phyloP scores from a whole-genome alignment of 2,888 invertebrate genomes.

The Melanostoma scalare region DNA sequence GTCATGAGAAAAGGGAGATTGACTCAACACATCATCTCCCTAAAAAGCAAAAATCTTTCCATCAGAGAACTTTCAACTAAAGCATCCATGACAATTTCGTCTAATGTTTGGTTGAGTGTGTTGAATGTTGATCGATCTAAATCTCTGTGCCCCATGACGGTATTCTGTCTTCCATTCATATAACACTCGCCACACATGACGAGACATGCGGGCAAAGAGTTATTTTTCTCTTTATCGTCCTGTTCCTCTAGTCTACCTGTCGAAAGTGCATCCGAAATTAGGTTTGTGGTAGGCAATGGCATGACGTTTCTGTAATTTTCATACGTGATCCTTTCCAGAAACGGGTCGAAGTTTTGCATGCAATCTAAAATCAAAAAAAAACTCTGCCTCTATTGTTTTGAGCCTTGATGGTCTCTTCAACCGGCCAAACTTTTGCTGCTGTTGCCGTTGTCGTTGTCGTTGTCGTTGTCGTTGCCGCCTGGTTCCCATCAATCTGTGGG shows the following conservation, averaged over 20 bases:
- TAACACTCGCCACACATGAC: conserved; percentile 35
- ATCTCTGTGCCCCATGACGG: neutral
- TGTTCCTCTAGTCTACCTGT: conserved; percentile 3
- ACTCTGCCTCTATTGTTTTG: conserved; percentile 13
- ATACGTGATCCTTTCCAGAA: conserved; percentile 48
- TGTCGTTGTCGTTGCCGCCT: too few species aligned
- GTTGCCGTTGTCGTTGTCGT: neutral
- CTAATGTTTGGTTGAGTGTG: conserved; percentile 34
- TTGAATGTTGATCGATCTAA: conserved; percentile 44
- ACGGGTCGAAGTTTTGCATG: conserved; percentile 9
- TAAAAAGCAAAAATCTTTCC: neutral
- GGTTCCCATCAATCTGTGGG: conserved; percentile 32
- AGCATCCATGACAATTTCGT: conserved; percentile 53
- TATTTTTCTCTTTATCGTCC: conserved; percentile 22
- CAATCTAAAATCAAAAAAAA: neutral
- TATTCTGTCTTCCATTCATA: conserved; percentile 20
- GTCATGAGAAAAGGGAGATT: neutral
- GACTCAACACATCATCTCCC: neutral
- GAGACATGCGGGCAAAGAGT: conserved; percentile 40
- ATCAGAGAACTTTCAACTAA: conserved; percentile 40
- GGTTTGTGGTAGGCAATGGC: conserved; percentile 64
- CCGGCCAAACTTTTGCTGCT: neutral
- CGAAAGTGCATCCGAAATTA: conserved; percentile 65
- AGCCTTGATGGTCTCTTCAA: conserved; percentile 6
- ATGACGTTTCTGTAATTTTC: conserved; percentile 64